These are phyloP conservation scores for Vanessa atalanta DNA, from an alignment of 1,140 invertebrate species.

Conservation along the genomic window DNA sequence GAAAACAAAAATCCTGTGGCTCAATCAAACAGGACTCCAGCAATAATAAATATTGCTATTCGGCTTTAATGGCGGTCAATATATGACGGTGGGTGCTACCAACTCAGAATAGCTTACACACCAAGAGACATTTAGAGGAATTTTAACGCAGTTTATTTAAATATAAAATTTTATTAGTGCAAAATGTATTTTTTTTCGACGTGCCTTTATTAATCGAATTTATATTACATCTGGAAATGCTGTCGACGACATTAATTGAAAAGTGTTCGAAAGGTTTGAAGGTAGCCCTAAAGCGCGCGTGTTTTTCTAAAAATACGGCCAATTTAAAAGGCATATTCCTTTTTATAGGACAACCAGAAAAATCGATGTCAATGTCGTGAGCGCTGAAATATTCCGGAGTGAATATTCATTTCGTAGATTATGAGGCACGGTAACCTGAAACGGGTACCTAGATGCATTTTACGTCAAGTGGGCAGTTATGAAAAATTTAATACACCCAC, in stretches of 20 bases:
- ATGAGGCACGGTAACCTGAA: slow-evolving; percentile 14
- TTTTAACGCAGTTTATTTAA: no score
- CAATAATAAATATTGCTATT: no score
- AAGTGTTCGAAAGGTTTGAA: slow-evolving; percentile 57
- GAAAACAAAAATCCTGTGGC: no score
- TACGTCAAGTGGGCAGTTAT: slow-evolving; percentile 64
- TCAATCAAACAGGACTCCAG: no score
- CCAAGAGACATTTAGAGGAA: no score
- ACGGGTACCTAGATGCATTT: slow-evolving; percentile 35
- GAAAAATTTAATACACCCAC: slow-evolving; percentile 74
- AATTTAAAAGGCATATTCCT: slow-evolving; percentile 56
- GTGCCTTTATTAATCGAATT: neutral
- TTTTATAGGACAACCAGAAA: slow-evolving; percentile 16
- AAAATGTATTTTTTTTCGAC: neutral
- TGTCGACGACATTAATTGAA: slow-evolving; percentile 61
- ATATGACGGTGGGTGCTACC: no score
- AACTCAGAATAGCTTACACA: no score
- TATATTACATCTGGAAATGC: slow-evolving; percentile 47
- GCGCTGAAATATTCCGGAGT: slow-evolving; percentile 12
- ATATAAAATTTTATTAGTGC: neutral
- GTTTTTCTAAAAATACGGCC: slow-evolving; percentile 67
- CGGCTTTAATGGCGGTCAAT: no score
- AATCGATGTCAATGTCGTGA: slow-evolving; percentile 17
- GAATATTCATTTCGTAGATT: slow-evolving; percentile 26
- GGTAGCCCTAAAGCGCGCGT: slow-evolving; percentile 61